Conservation (phyloP, 2,113 vertebrate species). For the Ailuropoda melanoleuca region DNA sequence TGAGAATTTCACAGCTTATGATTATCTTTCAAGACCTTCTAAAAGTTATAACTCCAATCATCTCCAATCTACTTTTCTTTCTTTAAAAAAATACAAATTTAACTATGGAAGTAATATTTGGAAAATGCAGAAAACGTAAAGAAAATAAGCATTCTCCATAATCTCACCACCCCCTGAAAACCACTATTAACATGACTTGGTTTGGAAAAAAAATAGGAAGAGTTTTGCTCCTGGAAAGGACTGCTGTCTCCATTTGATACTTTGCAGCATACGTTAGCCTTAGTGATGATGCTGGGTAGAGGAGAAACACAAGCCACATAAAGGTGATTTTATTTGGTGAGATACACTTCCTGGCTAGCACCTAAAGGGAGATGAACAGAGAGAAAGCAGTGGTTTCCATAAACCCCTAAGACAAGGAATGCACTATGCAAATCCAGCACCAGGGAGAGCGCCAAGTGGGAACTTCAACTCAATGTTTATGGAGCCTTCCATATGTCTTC, state of each 20-base stretch:
- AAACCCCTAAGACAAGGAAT: background rate
- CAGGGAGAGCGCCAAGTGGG: background rate
- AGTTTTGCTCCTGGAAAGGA: background rate
- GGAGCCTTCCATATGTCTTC: background rate
- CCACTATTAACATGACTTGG: background rate
- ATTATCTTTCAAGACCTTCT: constrained; percentile 8
- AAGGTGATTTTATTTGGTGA: background rate
- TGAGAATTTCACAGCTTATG: background rate
- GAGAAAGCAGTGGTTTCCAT: background rate
- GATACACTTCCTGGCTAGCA: background rate
- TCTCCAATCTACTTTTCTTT: background rate
- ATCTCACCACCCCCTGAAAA: background rate
- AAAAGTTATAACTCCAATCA: background rate
- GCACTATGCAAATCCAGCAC: background rate
- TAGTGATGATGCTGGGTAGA: background rate
- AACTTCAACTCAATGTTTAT: background rate
- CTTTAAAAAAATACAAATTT: constrained; percentile 1
- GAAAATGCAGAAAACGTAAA: background rate
- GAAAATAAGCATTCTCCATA: background rate
- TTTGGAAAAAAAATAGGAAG: background rate
- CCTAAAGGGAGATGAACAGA: background rate
- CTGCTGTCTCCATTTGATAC: background rate
- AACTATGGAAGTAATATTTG: background rate
- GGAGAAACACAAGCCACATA: background rate
- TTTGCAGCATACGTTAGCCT: background rate